Evolutionary conservation across 2,113 vertebrate species (phyloP).

Genomic region (Dryoscopus gambensis): DNA sequence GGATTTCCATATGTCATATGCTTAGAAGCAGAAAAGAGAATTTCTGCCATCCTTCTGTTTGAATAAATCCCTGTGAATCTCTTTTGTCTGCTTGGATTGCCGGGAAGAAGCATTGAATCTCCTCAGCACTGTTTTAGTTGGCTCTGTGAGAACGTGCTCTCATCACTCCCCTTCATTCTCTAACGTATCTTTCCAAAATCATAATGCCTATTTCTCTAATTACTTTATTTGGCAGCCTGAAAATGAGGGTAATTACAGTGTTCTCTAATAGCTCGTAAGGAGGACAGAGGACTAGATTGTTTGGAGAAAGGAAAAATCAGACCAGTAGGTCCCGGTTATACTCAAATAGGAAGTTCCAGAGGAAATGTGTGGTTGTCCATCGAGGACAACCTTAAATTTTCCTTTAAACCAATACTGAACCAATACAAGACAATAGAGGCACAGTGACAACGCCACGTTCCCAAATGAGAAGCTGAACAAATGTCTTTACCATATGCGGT

Average conservation of each 20-base stretch:
- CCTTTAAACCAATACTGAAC: background rate
- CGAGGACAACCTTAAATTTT: background rate
- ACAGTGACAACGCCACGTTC: background rate
- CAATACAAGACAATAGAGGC: background rate
- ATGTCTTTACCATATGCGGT: slow-evolving; percentile 15
- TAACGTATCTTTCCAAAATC: slow-evolving; percentile 31
- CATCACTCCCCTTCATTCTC: slow-evolving; percentile 1
- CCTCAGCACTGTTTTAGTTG: slow-evolving; percentile 28
- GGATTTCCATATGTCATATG: background rate
- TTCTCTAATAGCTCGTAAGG: background rate
- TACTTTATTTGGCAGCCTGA: slow-evolving; percentile 30
- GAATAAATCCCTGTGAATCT: background rate
- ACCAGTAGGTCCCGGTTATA: background rate
- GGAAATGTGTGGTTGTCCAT: background rate
- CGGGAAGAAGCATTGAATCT: background rate
- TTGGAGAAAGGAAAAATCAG: background rate
- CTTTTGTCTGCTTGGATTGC: background rate
- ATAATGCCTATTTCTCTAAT: slow-evolving; percentile 22
- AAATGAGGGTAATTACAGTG: background rate
- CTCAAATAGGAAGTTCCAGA: background rate
- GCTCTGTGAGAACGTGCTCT: background rate
- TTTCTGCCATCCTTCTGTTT: background rate
- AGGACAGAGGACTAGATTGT: background rate
- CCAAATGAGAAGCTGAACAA: background rate
- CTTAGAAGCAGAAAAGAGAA: background rate